Evolutionary conservation across 35 echinoderm and acorn worm genomes (phyloP), one percentile per base, ranked within the genome.

Genomic region (Strongylocentrotus purpuratus): DNA sequence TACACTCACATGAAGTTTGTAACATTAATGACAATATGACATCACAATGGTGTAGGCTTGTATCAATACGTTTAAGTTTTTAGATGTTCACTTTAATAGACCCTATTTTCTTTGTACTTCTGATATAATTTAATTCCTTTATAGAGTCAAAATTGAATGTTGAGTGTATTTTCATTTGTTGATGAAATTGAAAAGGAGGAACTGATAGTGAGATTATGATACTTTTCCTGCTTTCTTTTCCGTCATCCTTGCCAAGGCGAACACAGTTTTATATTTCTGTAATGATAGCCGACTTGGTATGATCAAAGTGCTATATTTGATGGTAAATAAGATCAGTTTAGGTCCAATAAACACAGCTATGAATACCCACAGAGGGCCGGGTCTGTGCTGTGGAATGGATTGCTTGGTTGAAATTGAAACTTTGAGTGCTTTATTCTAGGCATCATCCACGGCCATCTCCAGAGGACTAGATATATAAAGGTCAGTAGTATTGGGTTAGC

Each of bases 381-480:
- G 35, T 41, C 35, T 41, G 35, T 41, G 35, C 35, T 41, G 9
- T 14, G 50, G 50, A 55, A 78, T 7, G 22, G 65, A 78, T 78
- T 78, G 65, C 65, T 78, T 25, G 20, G 22, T 10, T 78, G 65
- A 78, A 78, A 78, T 78, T 78, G 65, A 78, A 78, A 78, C 65
- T 78, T 78, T 78, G 65, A 78, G 65, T 78, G 65, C 65, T 28
- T 78, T 78, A 78, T 78, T 78, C 65, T 78, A 18, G 65, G 65
- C 65, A 78, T 78, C 65, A 78, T 78, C 65, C 65, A 28, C 6
- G 65, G 5, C 65, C n/a, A 78, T 78, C 65, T 78, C 65, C 20
- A 28, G 65, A 78, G 65, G 65, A 78, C 65, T 78, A 78, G 65
- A 78, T 78, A 78, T 28, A n/a, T 78, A 78, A 78, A 78, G 65